These are phyloP conservation scores for Brachylomia viminalis DNA, from an alignment of 2,888 invertebrate species.

Conservation along the genomic window DNA sequence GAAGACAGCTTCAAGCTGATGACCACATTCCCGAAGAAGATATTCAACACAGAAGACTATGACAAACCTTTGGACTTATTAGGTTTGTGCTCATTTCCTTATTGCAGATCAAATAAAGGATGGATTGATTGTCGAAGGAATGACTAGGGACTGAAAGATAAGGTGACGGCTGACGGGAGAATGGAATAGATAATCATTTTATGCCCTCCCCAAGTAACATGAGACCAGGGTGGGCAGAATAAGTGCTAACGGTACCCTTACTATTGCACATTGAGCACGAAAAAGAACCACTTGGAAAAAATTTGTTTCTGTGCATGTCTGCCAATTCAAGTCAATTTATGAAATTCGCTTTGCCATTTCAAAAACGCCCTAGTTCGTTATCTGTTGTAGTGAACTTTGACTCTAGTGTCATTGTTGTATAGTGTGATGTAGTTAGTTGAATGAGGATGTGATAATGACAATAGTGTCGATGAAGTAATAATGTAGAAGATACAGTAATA, in stretches of 20 bases:
- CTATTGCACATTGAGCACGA: too few relatives aligned
- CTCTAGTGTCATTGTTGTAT: background rate
- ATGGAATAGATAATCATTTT: background rate
- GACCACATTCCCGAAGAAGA: constrained; percentile 97
- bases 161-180: background rate
- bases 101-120: background rate
- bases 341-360: background rate
- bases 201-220: background rate
- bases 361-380: background rate
- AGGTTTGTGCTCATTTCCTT: constrained; percentile 88
- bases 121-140: background rate
- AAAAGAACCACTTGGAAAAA: too few relatives aligned
- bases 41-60: constrained; percentile 96
- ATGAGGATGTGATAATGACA: background rate
- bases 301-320: too few relatives aligned
- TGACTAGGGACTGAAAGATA: too few relatives aligned
- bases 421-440: background rate
- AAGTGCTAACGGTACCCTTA: too few relatives aligned
- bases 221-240: background rate
- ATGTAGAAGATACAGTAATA: background rate
- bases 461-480: background rate
- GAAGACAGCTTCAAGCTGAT: constrained; percentile 95
- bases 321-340: too few relatives aligned
- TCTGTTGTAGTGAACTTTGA: constrained; percentile 4
- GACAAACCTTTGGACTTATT: constrained; percentile 95